phyloP scores from a whole-genome alignment of 2,888 invertebrate species.

The Cyrtodaria siliqua region DNA sequence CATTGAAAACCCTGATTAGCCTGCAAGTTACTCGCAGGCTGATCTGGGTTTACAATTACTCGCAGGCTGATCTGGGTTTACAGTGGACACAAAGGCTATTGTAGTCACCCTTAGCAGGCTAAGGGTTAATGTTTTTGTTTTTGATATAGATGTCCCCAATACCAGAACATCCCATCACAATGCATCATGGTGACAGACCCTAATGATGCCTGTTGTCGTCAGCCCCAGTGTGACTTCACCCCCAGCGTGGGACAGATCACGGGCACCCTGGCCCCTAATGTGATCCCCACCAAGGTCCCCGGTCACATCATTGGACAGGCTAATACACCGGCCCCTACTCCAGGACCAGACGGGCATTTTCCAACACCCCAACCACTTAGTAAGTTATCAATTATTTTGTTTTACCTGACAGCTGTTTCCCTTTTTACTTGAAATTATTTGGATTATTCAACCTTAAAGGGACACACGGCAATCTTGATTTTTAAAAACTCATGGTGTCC shows the following conservation, averaged over 20 bases:
- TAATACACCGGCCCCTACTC: slow-evolving; percentile 72
- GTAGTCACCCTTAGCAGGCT: too few species aligned
- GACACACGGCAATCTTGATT: too few species aligned
- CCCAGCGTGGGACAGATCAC: slow-evolving; percentile 55
- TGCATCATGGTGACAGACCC: slow-evolving; percentile 71
- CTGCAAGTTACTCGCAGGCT: too few species aligned
- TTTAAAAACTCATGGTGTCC: too few species aligned
- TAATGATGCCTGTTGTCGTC: slow-evolving; percentile 69
- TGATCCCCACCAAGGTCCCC: slow-evolving; percentile 64
- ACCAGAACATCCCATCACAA: slow-evolving; percentile 63
- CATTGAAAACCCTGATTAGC: too few species aligned
- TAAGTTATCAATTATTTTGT: slow-evolving; percentile 30
- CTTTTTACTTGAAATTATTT: too few species aligned
- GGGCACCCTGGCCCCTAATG: slow-evolving; percentile 66
- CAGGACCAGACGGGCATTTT: slow-evolving; percentile 60
- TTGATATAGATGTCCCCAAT: slow-evolving; percentile 71
- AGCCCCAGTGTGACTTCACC: slow-evolving; percentile 70
- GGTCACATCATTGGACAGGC: slow-evolving; percentile 67
- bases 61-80: too few species aligned
- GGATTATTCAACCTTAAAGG: too few species aligned
- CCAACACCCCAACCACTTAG: slow-evolving; percentile 64
- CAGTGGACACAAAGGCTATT: too few species aligned
- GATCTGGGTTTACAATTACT: too few species aligned
- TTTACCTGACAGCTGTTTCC: too few species aligned
- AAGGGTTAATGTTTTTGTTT: too few species aligned